Percentiles rank a stretch among this genome's conserved stretches.
phyloP scores from a whole-genome alignment of 2,888 invertebrate genomes.

The Bursaphelenchus okinawaensis region DNA sequence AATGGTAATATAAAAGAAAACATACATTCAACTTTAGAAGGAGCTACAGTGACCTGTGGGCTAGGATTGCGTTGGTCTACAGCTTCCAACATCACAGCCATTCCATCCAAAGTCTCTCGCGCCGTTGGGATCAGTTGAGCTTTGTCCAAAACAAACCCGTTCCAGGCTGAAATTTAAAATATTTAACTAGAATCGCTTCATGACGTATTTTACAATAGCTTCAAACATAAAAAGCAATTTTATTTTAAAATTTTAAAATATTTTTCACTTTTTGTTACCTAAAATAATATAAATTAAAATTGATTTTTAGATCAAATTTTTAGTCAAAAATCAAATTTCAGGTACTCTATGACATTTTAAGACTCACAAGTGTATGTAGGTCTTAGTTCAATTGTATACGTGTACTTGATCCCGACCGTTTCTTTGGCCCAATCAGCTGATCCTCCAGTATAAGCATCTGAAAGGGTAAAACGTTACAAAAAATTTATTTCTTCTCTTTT shows the following conservation, averaged over 20 bases:
- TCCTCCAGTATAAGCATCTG: conserved; percentile 55
- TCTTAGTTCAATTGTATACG: conserved; percentile 52
- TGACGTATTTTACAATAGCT: too few species aligned
- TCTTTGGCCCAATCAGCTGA: conserved; percentile 56
- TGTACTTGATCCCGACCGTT: conserved; percentile 51
- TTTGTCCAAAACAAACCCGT: conserved; percentile 51
- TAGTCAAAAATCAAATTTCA: not conserved
- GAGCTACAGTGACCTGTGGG: not conserved
- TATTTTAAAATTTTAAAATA: conserved; percentile 2
- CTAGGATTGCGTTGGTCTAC: not conserved
- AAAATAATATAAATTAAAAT: not conserved
- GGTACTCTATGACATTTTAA: too few species aligned
- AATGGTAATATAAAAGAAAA: not conserved
- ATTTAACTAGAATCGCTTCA: not conserved
- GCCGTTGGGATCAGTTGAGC: conserved; percentile 52
- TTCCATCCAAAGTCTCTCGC: conserved; percentile 54
- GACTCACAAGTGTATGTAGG: conserved; percentile 48
- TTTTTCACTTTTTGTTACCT: too few species aligned
- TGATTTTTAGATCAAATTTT: too few species aligned
- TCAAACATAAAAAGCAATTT: too few species aligned
- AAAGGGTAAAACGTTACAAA: conserved; percentile 18
- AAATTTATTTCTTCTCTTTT: not conserved
- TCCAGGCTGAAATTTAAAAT: conserved; percentile 41
- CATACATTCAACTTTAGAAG: not conserved
- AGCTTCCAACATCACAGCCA: conserved; percentile 45